Base-by-base conservation (phyloP, 2,888 invertebrate species). In the Synergus laeviventris region DNA sequence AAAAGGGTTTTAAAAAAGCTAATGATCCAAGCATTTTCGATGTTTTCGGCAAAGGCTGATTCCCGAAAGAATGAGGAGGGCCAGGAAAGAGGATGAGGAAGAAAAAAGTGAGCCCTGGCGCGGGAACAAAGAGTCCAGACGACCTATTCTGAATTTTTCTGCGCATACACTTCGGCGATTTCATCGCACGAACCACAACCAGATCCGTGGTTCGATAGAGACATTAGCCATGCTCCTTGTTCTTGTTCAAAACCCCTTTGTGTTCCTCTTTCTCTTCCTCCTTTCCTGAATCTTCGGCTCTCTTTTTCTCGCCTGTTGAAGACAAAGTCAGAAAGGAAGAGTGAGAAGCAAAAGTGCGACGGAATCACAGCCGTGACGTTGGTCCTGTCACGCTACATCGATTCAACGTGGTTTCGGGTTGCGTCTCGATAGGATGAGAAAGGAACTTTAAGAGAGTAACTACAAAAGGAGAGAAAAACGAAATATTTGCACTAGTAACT, bases 141-240 rank as follows among this genome's bases (percentile, higher is more conserved):
- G 64, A 74, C 70, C 60, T 56, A 74, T 66, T 62, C 78, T 78
- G 75, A 77, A 81, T 81, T 81, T 81, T 79, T 81, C 76, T 76
- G 79, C 74, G 77, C 70, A 78, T 73, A 77, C 76, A 78, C 75
- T 78, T 76, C 76, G 79, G 77, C 59, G 75, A 75, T 66, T 75
- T 75, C 54, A 75, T 75, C 75, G 75, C 75, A 75, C 66, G 79
- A 78, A 79, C 79, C 77, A 78, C 76, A 74, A 74, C 73, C 74
- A 78, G 78, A 78, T 81, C 74, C 78, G 77, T 76, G 70, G 73
- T 80, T 81, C 82, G 84, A 85, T 85, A 84, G 83, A 85, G 83
- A 85, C 83, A 83, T 85, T 83, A 84, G 84, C 78, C 76, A 83
- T 81, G 85, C 82, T 82, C 79, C 84, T 82, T 84, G 84, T 85